phyloP scores from a whole-genome alignment of 2,113 vertebrate species.

The Rhinolophus ferrumequinum region DNA sequence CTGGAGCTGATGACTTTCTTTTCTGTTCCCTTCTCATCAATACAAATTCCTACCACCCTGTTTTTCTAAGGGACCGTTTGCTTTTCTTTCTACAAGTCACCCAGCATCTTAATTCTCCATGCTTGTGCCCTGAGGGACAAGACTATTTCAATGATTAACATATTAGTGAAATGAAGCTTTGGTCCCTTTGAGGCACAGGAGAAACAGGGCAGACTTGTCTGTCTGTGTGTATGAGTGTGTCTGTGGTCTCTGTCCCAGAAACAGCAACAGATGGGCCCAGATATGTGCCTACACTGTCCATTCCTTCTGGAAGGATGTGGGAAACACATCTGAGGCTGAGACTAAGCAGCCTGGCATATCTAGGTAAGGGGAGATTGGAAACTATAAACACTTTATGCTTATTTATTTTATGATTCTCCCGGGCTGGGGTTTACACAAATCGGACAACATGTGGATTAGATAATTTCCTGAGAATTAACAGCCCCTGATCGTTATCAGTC shows the following conservation, averaged over 20 bases:
- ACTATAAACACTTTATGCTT: slow-evolving; percentile 94
- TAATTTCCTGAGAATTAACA: slow-evolving; percentile 98
- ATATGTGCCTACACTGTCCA: not conserved
- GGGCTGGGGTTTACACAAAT: slow-evolving; percentile 94
- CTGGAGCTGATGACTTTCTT: not conserved
- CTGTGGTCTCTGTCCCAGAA: not conserved
- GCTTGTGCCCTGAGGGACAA: not conserved
- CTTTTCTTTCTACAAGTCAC: slow-evolving; percentile 42
- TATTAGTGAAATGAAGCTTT: not conserved
- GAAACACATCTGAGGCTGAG: not conserved
- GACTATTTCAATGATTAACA: not conserved
- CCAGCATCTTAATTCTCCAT: not conserved
- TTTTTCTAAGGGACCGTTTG: not conserved
- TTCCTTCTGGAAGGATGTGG: not conserved
- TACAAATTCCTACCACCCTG: not conserved
- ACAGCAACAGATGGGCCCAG: not conserved
- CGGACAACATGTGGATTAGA: slow-evolving; percentile 97
- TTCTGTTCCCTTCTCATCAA: not conserved
- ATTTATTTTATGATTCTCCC: slow-evolving; percentile 97
- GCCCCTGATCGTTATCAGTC: slow-evolving; percentile 91
- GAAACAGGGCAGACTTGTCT: not conserved
- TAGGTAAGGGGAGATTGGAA: slow-evolving; percentile 91
- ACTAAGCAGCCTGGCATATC: slow-evolving; percentile 53
- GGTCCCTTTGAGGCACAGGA: not conserved
- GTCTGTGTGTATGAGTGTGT: not conserved